A percentile compares a stretch with the other conserved stretches of the same genome.
These are phyloP conservation scores for Anas bernieri DNA, from an alignment of 2,797 vertebrate genomes.

Conservation along the genomic window DNA sequence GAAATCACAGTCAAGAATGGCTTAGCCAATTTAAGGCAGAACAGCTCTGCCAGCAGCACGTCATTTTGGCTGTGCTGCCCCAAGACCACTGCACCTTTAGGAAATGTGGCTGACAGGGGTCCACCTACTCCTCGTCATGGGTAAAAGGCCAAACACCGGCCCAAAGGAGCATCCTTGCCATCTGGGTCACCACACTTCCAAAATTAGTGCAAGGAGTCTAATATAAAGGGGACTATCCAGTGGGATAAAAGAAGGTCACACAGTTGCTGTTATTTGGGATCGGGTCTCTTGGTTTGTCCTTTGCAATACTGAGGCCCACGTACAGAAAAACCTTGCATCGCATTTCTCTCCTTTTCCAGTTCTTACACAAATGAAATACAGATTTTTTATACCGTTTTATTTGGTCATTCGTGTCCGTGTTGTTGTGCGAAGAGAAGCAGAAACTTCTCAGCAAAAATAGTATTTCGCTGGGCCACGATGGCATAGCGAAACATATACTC, in stretches of 20 bases:
- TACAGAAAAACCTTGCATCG: neutral
- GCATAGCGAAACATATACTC: neutral
- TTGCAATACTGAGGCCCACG: neutral
- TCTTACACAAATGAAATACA: neutral
- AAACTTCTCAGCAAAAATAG: neutral
- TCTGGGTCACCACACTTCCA: neutral
- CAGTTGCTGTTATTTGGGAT: neutral
- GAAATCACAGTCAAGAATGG: conserved; percentile 39
- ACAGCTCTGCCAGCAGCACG: neutral
- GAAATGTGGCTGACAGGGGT: neutral
- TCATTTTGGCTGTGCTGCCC: neutral
- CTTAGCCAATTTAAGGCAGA: conserved; percentile 11
- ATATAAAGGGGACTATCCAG: neutral
- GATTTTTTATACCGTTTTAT: neutral
- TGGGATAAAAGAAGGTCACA: neutral
- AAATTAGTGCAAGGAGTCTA: neutral
- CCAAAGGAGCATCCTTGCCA: neutral
- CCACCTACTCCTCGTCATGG: neutral
- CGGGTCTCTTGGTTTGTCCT: neutral
- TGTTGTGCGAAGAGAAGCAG: neutral
- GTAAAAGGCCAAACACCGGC: neutral
- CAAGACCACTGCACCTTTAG: neutral
- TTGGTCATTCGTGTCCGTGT: neutral
- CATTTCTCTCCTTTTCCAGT: neutral
- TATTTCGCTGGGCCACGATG: neutral